Evolutionary conservation across 1,140 invertebrate genomes (phyloP).

Genomic region (Brachionus plicatilis): DNA sequence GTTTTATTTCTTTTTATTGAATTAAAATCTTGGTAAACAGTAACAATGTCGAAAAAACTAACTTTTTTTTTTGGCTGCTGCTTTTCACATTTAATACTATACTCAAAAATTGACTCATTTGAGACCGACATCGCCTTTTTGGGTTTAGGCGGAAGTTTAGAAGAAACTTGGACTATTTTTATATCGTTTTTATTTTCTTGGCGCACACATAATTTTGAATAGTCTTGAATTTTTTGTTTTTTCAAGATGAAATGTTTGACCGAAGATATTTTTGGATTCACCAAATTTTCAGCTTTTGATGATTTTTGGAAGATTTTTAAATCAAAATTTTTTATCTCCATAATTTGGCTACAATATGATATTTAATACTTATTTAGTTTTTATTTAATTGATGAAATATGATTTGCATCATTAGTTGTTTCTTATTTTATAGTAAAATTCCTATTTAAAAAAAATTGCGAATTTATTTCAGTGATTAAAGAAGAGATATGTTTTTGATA

Average conservation of each 20-base stretch:
- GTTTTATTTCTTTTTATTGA: not conserved
- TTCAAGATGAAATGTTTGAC: not conserved
- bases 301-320: not conserved
- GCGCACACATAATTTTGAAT: not conserved
- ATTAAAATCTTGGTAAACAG: not conserved
- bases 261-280: not conserved
- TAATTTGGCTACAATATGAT: not conserved
- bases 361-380: not conserved
- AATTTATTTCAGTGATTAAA: not conserved
- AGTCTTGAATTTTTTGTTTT: not conserved
- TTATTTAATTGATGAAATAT: not conserved
- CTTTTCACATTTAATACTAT: not conserved
- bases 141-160: not conserved
- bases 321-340: not conserved
- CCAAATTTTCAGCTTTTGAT: not conserved
- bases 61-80: not conserved
- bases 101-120: not conserved
- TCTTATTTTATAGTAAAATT: not conserved
- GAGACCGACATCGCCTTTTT: not conserved
- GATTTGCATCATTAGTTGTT: not conserved
- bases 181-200: not conserved
- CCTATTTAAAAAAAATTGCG: not conserved
- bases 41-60: not conserved
- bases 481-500: not conserved
- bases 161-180: not conserved